Evolutionary conservation across 2,113 vertebrate genomes (phyloP), one percentile per base, ranked within the genome.

Genomic region (Strix uralensis): DNA sequence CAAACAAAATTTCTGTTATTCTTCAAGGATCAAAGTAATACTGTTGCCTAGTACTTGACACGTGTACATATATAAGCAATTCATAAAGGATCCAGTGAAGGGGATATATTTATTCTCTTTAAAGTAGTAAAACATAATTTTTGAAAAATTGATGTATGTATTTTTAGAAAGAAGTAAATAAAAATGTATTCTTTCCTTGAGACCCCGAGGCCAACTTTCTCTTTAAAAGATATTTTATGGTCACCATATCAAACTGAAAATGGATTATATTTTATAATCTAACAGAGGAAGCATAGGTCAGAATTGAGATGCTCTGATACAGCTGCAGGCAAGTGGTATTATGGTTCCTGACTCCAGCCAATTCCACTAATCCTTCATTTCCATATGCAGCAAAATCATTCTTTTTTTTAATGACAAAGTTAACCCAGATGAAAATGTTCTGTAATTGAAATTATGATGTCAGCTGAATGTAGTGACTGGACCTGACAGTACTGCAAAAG

Each of bases 81-180:
- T 94, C 81, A 70, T 82, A 87, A 90, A 80, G 21, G 36, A 82
- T 36, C 15, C 66, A 38, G 73, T 74, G 69, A n/a, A 88, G 61
- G 38, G 38, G 49, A 32, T 40, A 18, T 69, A 63, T 86, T 92
- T 92, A 82, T 87, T 80, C 71, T 80, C 84, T 91, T 95, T 77
- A 80, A 84, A 93, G 77, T 27, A 94, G 59, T 69, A 88, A 95
- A 95, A 9, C 61, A 86, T 26, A 52, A 15, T 65, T 79, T 91
- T 62, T 91, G n/a, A 89, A 87, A 94, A 87, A 91, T 34, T 81
- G 49, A 92, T 92, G 30, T 25, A 26, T 65, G 32, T 82, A 51
- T 88, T 95, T 94, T 90, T 92, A 96, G 55, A 82, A n/a, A 81
- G 42, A 81, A 80, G 46, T 94, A 96, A 92, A 82, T 88, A 78